A percentile compares a stretch with the other conserved stretches of the same genome.
These are phyloP conservation scores for Girardinus metallicus DNA, from an alignment of 2,797 vertebrate species.

Conservation along the genomic window DNA sequence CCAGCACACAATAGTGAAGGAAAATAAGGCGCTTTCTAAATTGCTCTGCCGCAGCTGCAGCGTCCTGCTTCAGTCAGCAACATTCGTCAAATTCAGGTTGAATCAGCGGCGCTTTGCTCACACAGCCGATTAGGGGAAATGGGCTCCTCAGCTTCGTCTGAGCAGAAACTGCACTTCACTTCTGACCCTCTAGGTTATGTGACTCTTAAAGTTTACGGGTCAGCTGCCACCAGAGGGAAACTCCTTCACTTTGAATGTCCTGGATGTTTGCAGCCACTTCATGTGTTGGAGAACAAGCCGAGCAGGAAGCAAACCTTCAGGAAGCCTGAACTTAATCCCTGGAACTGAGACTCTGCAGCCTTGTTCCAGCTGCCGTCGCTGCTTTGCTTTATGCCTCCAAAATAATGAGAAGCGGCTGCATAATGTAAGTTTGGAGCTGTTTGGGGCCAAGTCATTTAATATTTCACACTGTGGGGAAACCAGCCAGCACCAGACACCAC, in stretches of 20 bases:
- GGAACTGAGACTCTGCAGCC: constrained; percentile 65
- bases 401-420: constrained; percentile 69
- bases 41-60: constrained; percentile 64
- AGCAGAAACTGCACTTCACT: constrained; percentile 30
- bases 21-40: constrained; percentile 73
- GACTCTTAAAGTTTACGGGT: constrained; percentile 53
- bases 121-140: constrained; percentile 59
- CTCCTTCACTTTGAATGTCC: constrained; percentile 43
- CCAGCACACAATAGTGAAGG: constrained; percentile 66
- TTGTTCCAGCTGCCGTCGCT: constrained; percentile 49
- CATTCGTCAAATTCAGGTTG: constrained; percentile 73
- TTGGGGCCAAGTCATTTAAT: constrained; percentile 46
- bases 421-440: constrained; percentile 58
- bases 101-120: constrained; percentile 66
- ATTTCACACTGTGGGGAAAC: constrained; percentile 30
- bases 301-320: constrained; percentile 57
- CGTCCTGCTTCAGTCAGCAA: constrained; percentile 62
- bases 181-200: constrained; percentile 57
- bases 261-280: constrained; percentile 49
- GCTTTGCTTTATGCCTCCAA: constrained; percentile 28
- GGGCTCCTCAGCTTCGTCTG: constrained; percentile 40
- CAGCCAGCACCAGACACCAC: constrained; percentile 6
- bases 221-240: constrained; percentile 29
- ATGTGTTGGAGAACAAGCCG: constrained; percentile 69
- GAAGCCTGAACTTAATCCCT: constrained; percentile 69